phyloP scores from a whole-genome alignment of 2,888 invertebrate species.

The Dasypolia templi region DNA sequence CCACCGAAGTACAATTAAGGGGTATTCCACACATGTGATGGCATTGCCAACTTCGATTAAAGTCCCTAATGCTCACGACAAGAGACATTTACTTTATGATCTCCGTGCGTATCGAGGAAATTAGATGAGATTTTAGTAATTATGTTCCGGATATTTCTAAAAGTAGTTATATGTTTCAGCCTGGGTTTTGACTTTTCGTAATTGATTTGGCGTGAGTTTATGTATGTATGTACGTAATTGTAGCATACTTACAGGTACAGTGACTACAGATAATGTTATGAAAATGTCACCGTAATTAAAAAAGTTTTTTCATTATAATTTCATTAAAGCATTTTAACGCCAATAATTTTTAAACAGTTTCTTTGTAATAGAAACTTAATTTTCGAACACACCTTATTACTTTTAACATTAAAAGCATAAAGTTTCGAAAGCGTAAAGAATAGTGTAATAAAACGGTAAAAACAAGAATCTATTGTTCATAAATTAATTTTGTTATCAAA shows the following conservation, averaged over 20 bases:
- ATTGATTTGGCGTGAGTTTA: not conserved
- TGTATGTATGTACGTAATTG: not conserved
- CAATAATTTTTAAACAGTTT: not conserved
- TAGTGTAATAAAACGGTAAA: not conserved
- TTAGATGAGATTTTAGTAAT: slow-evolving; percentile 50
- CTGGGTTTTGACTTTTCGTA: slow-evolving; percentile 20
- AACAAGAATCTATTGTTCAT: not conserved
- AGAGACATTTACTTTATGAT: slow-evolving; percentile 57
- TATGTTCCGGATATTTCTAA: slow-evolving; percentile 33
- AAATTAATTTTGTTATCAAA: not conserved
- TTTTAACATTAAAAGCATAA: slow-evolving; percentile 8
- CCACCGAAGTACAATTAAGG: slow-evolving; percentile 73
- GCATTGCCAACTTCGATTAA: slow-evolving; percentile 61
- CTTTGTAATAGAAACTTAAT: slow-evolving; percentile 19
- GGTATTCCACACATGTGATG: slow-evolving; percentile 71
- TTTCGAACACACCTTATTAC: slow-evolving; percentile 2
- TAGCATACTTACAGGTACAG: not conserved
- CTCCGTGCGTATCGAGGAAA: slow-evolving; percentile 52
- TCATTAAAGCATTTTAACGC: slow-evolving; percentile 4
- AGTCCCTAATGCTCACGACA: slow-evolving; percentile 46
- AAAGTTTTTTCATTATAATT: slow-evolving; percentile 7
- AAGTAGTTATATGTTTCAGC: slow-evolving; percentile 57
- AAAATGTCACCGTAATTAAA: not conserved
- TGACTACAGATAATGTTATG: not conserved
- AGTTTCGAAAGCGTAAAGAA: slow-evolving; percentile 7